Percentiles rank a stretch among this genome's conserved stretches.
phyloP scores from a whole-genome alignment of 2,888 invertebrate species.

The Pyrgus malvae region DNA sequence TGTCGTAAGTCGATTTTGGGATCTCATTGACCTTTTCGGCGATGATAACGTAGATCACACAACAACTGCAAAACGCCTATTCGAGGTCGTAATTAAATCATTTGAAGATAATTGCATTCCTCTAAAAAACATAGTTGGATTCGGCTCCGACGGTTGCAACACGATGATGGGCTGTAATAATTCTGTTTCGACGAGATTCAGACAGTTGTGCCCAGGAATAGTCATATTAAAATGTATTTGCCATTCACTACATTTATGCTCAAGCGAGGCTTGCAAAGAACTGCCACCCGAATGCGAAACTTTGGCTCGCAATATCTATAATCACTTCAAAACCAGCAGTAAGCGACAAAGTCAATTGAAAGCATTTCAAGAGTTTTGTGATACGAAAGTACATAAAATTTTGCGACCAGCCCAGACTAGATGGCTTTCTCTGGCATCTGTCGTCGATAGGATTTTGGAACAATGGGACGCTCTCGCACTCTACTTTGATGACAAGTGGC shows the following conservation, averaged over 20 bases:
- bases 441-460: slow-evolving; percentile 36
- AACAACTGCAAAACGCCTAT: slow-evolving; percentile 29
- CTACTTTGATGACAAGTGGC: slow-evolving; percentile 29
- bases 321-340: slow-evolving; percentile 20
- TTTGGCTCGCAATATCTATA: slow-evolving; percentile 24
- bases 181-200: slow-evolving; percentile 29
- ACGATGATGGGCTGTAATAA: slow-evolving; percentile 32
- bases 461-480: slow-evolving; percentile 41
- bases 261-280: slow-evolving; percentile 29
- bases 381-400: slow-evolving; percentile 31
- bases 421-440: not conserved
- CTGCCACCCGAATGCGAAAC: slow-evolving; percentile 30
- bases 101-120: slow-evolving; percentile 29
- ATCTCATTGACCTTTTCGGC: slow-evolving; percentile 9
- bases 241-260: slow-evolving; percentile 33
- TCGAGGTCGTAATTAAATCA: slow-evolving; percentile 19
- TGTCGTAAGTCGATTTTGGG: slow-evolving; percentile 27
- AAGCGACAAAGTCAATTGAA: slow-evolving; percentile 21
- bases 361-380: slow-evolving; percentile 27
- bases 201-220: slow-evolving; percentile 30
- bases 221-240: slow-evolving; percentile 33
- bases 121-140: slow-evolving; percentile 30
- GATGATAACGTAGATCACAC: not conserved
- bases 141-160: slow-evolving; percentile 33
- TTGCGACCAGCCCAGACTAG: slow-evolving; percentile 26